These are phyloP conservation scores for Semibalanus balanoides DNA, from an alignment of 1,140 invertebrate species.

Conservation along the genomic window DNA sequence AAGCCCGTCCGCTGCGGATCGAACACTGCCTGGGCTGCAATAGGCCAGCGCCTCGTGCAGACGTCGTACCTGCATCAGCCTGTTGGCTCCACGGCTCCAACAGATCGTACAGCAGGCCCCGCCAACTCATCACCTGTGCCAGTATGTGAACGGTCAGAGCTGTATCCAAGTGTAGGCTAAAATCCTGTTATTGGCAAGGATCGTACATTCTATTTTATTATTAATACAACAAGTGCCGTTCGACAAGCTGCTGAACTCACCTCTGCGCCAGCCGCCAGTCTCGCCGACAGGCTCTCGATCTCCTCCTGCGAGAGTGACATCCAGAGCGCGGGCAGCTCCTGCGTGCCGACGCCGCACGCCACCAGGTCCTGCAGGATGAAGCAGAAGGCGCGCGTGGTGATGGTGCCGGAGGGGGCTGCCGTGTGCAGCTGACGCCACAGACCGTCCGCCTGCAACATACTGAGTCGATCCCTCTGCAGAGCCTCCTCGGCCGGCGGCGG, in stretches of 20 bases:
- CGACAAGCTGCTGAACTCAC: background rate
- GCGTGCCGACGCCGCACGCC: background rate
- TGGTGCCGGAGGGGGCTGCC: background rate
- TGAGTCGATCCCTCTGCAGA: background rate
- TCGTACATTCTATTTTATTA: too few relatives aligned
- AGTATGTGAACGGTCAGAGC: background rate
- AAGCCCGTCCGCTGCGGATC: background rate
- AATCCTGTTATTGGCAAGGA: too few relatives aligned
- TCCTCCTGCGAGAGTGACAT: background rate
- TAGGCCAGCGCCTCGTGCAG: background rate
- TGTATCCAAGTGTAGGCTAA: too few relatives aligned
- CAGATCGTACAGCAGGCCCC: background rate
- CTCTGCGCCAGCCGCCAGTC: background rate
- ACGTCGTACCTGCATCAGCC: background rate
- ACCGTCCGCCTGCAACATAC: background rate
- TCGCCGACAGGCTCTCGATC: background rate
- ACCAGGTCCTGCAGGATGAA: conserved; percentile 1
- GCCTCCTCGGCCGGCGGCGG: background rate
- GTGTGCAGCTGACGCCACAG: background rate
- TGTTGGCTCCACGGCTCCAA: background rate
- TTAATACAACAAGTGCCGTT: too few relatives aligned
- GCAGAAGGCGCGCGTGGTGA: background rate
- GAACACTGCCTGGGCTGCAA: background rate
- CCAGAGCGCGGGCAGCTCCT: background rate
- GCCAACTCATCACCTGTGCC: background rate